Evolutionary conservation across 2,888 invertebrate genomes (phyloP).

Genomic region (Tortricodes alternella): DNA sequence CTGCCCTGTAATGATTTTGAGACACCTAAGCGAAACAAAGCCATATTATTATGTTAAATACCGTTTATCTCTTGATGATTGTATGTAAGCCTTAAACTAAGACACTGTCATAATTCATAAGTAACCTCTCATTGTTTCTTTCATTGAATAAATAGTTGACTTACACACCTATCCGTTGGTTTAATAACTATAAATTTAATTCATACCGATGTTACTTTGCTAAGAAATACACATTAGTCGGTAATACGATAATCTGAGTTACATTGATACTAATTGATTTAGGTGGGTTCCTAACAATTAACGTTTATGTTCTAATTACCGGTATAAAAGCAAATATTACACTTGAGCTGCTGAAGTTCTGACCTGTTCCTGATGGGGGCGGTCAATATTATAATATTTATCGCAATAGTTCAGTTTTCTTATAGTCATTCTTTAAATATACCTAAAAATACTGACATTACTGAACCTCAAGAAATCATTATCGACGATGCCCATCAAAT

Average conservation of each 20-base stretch:
- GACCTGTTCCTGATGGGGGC: constrained; percentile 6
- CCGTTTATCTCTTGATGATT: not conserved
- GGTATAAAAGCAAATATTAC: constrained; percentile 6
- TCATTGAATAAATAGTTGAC: constrained; percentile 5
- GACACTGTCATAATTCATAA: not conserved
- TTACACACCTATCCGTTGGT: not conserved
- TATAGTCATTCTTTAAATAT: constrained; percentile 8
- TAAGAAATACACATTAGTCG: not conserved
- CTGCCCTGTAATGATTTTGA: not conserved
- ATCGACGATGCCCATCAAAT: constrained; percentile 1
- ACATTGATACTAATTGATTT: constrained; percentile 12
- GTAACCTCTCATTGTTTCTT: not conserved
- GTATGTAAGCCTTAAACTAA: constrained; percentile 16
- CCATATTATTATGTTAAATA: constrained; percentile 5
- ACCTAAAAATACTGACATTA: not conserved
- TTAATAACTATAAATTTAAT: not conserved
- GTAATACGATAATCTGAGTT: constrained; percentile 6
- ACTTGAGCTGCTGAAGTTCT: not conserved
- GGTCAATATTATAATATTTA: not conserved
- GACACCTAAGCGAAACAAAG: constrained; percentile 1
- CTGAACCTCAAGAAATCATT: not conserved
- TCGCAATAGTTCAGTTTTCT: not conserved
- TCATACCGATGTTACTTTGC: not conserved
- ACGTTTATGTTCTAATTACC: constrained; percentile 3
- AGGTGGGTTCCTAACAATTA: constrained; percentile 14